phyloP scores from a whole-genome alignment of 2,888 invertebrate species.

The Himalopsyche japonica region DNA sequence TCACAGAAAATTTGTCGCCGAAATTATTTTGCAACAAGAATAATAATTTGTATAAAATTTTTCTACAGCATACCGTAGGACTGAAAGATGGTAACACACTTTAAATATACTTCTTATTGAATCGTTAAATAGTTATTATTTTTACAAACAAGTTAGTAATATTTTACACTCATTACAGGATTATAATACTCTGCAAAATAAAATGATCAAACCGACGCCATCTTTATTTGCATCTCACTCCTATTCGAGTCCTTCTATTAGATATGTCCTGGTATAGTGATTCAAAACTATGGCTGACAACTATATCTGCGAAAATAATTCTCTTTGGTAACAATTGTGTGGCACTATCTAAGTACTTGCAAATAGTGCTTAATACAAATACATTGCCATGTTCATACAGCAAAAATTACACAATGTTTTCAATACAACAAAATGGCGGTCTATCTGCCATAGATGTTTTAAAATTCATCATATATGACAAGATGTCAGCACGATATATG shows the following conservation, averaged over 20 bases:
- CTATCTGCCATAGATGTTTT: too few species aligned
- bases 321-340: not conserved
- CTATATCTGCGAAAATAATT: not conserved
- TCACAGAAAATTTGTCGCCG: constrained; percentile 35
- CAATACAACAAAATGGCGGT: too few species aligned
- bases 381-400: too few species aligned
- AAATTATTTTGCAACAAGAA: constrained; percentile 17
- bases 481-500: too few species aligned
- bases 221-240: not conserved
- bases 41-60: not conserved
- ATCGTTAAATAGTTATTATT: not conserved
- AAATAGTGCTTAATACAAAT: not conserved
- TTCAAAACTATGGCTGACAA: not conserved
- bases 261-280: not conserved
- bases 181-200: not conserved
- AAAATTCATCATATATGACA: too few species aligned
- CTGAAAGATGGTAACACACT: not conserved
- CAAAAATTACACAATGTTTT: too few species aligned
- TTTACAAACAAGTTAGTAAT: not conserved
- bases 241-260: not conserved
- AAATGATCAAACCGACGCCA: not conserved
- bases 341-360: not conserved
- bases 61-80: not conserved
- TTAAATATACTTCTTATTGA: not conserved
- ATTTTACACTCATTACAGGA: too few species aligned